These are phyloP conservation scores for Julus scandinavius DNA, from an alignment of 2,888 invertebrate genomes.

Conservation along the genomic window DNA sequence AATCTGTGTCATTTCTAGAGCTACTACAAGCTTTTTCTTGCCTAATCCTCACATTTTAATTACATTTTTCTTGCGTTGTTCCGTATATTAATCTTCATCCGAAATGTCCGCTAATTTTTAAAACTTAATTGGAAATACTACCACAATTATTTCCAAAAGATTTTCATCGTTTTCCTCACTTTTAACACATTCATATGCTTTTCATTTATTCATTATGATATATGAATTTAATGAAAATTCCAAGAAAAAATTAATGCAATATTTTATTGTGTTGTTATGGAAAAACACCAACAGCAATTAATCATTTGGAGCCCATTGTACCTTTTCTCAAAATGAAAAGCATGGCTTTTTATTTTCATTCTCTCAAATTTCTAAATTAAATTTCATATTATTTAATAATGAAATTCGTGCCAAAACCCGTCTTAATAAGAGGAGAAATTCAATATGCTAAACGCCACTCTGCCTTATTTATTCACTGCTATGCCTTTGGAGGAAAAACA, in stretches of 20 bases:
- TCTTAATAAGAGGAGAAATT: background rate
- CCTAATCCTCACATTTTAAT: too few relatives aligned
- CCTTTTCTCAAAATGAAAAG: background rate
- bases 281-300: background rate
- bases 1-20: too few relatives aligned
- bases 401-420: background rate
- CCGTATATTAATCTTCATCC: too few relatives aligned
- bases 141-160: too few relatives aligned
- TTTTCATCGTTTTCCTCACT: background rate
- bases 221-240: background rate
- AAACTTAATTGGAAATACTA: too few relatives aligned
- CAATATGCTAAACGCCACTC: background rate
- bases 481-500: background rate
- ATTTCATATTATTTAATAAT: slow-evolving; percentile 25
- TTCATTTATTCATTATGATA: background rate
- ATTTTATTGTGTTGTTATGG: background rate
- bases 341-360: background rate
- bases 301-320: background rate
- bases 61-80: too few relatives aligned
- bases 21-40: too few relatives aligned
- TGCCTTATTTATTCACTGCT: slow-evolving; percentile 13
- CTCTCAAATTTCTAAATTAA: slow-evolving; percentile 7
- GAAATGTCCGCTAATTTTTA: too few relatives aligned
- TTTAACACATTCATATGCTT: background rate
- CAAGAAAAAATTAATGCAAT: background rate